Evolutionary conservation across 1,140 invertebrate genomes (phyloP).

Genomic region (Sarcophaga bullata): DNA sequence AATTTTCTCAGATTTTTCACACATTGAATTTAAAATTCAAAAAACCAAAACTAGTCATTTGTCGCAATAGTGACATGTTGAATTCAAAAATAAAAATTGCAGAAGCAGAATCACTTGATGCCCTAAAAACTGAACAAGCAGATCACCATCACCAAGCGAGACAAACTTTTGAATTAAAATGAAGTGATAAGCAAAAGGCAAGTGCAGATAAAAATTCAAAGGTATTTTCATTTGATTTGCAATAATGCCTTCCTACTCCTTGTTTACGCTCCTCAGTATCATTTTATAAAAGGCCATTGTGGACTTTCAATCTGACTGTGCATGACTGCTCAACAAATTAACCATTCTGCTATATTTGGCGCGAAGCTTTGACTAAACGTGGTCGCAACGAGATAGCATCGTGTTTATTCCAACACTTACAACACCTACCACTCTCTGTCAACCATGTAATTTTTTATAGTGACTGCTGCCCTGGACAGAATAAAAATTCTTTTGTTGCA

Average conservation of each 20-base stretch:
- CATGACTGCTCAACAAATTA: slow-evolving; percentile 50
- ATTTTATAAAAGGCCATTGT: slow-evolving; percentile 62
- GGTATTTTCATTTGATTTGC: slow-evolving; percentile 57
- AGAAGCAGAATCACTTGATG: slow-evolving; percentile 29
- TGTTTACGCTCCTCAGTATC: slow-evolving; percentile 50
- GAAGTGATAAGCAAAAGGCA: slow-evolving; percentile 38
- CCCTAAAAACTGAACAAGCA: slow-evolving; percentile 31
- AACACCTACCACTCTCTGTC: slow-evolving; percentile 47
- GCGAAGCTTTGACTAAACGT: slow-evolving; percentile 55
- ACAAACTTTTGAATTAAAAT: slow-evolving; percentile 32
- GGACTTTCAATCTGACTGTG: slow-evolving; percentile 64
- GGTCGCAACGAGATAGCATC: slow-evolving; percentile 51
- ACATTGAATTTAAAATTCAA: slow-evolving; percentile 47
- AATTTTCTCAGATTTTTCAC: slow-evolving; percentile 41
- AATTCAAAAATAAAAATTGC: slow-evolving; percentile 42
- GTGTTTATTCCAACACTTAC: slow-evolving; percentile 53
- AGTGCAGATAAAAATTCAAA: slow-evolving; percentile 41
- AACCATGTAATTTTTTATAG: slow-evolving; percentile 56
- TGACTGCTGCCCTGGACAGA: slow-evolving; percentile 60
- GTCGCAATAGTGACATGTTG: slow-evolving; percentile 48
- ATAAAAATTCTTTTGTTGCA: slow-evolving; percentile 56
- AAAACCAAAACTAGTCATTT: slow-evolving; percentile 48
- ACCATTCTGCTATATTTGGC: slow-evolving; percentile 59
- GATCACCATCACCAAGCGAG: slow-evolving; percentile 23
- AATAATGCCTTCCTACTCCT: slow-evolving; percentile 51